phyloP scores from a whole-genome alignment of 1,140 invertebrate genomes.

The Neomicropteryx cornuta region DNA sequence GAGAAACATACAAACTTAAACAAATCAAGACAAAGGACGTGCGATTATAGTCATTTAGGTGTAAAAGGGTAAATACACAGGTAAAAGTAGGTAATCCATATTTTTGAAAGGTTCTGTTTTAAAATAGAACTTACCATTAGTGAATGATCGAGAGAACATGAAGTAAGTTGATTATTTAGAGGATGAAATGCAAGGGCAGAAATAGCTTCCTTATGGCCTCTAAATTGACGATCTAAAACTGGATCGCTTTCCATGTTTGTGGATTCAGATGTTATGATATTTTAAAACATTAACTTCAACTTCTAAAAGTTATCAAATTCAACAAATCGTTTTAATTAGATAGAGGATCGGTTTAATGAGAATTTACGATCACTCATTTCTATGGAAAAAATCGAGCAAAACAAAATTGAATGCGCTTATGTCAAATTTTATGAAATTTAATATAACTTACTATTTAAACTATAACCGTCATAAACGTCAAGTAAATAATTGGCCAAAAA shows the following conservation, averaged over 20 bases:
- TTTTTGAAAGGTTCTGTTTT: background rate
- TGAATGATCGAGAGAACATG: conserved; percentile 63
- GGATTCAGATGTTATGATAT: no score
- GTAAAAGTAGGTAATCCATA: background rate
- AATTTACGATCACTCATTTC: no score
- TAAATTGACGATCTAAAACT: conserved; percentile 62
- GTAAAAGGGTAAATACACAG: background rate
- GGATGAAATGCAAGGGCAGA: conserved; percentile 70
- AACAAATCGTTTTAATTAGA: no score
- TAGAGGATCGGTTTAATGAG: no score
- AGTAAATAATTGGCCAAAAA: no score
- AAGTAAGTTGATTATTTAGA: conserved; percentile 61
- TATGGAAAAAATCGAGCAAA: no score
- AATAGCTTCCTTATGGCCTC: conserved; percentile 63
- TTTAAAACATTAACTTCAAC: no score
- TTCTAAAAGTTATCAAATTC: no score
- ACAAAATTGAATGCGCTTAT: no score
- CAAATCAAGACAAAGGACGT: background rate
- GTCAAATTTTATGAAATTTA: no score
- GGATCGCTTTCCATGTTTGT: conserved; percentile 45
- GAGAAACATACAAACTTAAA: conserved; percentile 1
- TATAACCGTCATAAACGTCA: no score
- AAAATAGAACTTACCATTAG: conserved; percentile 43
- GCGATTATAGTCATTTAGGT: background rate
- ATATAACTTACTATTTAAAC: no score